phyloP scores from a whole-genome alignment of 1,140 invertebrate species.

The Myzus persicae region DNA sequence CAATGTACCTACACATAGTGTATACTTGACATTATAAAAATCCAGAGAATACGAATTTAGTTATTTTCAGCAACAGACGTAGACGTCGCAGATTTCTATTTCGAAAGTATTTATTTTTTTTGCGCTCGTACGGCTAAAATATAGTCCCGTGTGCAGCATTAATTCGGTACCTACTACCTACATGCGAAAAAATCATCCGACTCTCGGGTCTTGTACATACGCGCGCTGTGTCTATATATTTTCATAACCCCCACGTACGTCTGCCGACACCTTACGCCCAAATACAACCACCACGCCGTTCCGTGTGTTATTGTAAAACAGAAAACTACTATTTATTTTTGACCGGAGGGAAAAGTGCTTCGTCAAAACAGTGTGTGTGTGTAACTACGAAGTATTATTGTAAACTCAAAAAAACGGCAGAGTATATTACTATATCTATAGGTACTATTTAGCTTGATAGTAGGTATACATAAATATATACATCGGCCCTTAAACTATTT shows the following conservation, averaged over 20 bases:
- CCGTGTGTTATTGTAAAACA: conserved; percentile 13
- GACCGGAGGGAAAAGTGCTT: not conserved
- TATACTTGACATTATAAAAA: not conserved
- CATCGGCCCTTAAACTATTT: not conserved
- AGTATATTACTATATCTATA: not conserved
- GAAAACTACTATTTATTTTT: conserved; percentile 29
- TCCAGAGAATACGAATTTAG: not conserved
- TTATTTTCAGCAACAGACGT: not conserved
- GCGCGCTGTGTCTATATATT: not conserved
- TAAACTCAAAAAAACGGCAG: not conserved
- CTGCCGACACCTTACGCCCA: conserved; percentile 40
- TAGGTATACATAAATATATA: too few species aligned
- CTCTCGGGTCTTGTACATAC: not conserved
- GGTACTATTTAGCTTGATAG: not conserved
- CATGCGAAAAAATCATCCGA: conserved; percentile 23
- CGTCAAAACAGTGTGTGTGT: not conserved
- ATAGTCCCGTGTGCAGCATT: conserved; percentile 37
- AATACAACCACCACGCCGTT: not conserved
- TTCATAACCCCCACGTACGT: conserved; percentile 37
- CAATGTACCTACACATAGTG: not conserved
- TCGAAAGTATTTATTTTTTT: conserved; percentile 38
- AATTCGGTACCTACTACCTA: conserved; percentile 38
- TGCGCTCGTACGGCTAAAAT: not conserved
- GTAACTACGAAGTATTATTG: not conserved
- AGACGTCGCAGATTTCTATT: conserved; percentile 34